Evolutionary conservation across 2,113 vertebrate species (phyloP), one percentile per base, ranked within the genome.

Genomic region (Eulemur macaco): DNA sequence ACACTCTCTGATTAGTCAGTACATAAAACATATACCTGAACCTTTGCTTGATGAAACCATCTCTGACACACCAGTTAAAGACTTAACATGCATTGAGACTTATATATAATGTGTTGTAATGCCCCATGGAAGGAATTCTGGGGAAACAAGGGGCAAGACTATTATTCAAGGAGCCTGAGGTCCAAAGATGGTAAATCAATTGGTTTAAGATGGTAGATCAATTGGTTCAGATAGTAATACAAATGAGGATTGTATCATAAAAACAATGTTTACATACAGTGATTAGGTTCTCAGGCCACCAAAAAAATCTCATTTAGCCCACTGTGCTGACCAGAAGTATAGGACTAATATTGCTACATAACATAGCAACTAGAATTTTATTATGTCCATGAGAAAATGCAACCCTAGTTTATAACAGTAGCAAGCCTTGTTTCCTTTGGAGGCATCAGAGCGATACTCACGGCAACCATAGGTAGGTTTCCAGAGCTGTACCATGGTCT

Each of bases 111-210:
- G 50, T 78, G 34, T 8, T 86, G 9, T 31, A 83, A 80, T 66
- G 47, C 27, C 63, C 27, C 69, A 34, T 54, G 27, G 42, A 90
- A 60, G 37, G 13, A 58, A 89, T 86, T 91, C 45, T 56, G 31
- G 34, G 60, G 39, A 86, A 86, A 86, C 42, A 68, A 82, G 50
- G n/a, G 1, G n/a, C 54, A 77, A 96, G 17, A 50, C 58, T 89
- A 27, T 66, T 78, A 27, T 66, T 78, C 74, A 63, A 89, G 64
- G 50, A 97, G 20, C 71, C 0, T 13, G 27, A 87, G 12, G 37
- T 47, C 81, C 89, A 89, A 94, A 94, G 29, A 31, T 20, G 64
- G 60, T 12, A 95, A 94, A 68, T 39, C 37, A 91, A 50, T 34
- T 82, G 54, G 21, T 83, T 86, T 60, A 86, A 29, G 60, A 63